phyloP scores from a whole-genome alignment of 2,797 vertebrate species.

The Tapera naevia region DNA sequence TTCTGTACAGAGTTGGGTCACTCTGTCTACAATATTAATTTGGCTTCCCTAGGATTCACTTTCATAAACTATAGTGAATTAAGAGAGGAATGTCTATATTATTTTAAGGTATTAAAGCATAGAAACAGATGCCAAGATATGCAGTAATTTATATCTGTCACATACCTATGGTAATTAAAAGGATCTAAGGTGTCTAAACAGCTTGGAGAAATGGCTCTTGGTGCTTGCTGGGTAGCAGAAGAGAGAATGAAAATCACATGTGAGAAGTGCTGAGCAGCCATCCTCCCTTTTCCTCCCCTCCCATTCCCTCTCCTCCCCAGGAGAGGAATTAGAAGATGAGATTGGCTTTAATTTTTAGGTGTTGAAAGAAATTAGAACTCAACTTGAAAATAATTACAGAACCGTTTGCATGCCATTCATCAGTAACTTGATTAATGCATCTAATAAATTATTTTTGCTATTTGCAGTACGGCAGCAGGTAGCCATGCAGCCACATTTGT shows the following conservation, averaged over 20 bases:
- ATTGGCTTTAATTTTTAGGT: neutral
- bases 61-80: neutral
- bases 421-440: neutral
- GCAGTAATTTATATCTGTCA: neutral
- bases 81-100: neutral
- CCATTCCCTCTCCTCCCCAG: neutral
- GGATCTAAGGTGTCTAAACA: neutral
- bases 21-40: neutral
- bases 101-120: neutral
- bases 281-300: neutral
- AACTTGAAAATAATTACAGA: neutral
- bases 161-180: fast-evolving
- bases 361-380: neutral
- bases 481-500: neutral
- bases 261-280: neutral
- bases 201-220: neutral
- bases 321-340: neutral
- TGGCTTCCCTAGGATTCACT: neutral
- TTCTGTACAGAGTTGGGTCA: neutral
- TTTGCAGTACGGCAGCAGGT: neutral
- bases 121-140: neutral
- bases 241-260: neutral
- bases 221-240: neutral
- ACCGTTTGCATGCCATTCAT: neutral
- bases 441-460: neutral